A percentile compares a stretch with the other conserved stretches of the same genome.
phyloP scores from a whole-genome alignment of 2,797 vertebrate genomes.

The Siniperca undulata region DNA sequence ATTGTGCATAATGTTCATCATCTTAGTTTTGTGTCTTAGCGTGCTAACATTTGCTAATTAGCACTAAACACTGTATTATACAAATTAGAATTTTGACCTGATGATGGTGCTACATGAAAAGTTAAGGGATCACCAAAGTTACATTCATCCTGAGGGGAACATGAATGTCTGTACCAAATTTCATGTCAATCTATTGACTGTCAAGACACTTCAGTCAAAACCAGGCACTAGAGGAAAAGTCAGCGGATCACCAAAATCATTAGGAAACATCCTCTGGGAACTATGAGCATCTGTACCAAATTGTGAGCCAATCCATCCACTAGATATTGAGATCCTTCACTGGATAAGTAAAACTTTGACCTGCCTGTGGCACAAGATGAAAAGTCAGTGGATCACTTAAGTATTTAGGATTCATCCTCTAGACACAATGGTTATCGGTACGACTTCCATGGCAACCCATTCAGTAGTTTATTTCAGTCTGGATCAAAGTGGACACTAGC shows the following conservation, averaged over 20 bases:
- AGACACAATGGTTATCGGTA: background rate
- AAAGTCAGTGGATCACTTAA: background rate
- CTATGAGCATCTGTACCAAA: background rate
- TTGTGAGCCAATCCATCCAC: background rate
- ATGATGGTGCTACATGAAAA: background rate
- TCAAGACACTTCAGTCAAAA: background rate
- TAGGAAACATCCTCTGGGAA: background rate
- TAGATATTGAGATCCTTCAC: background rate
- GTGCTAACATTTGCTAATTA: constrained; percentile 8
- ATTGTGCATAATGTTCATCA: background rate
- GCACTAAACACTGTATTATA: background rate
- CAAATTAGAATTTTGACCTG: background rate
- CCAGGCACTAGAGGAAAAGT: background rate
- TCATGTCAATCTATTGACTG: background rate
- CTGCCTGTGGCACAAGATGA: background rate
- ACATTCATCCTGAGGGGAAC: background rate
- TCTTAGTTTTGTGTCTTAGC: background rate
- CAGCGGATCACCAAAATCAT: background rate
- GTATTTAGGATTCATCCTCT: background rate
- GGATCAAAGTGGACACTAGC: background rate
- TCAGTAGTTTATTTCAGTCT: background rate
- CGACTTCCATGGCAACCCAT: background rate
- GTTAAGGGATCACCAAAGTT: no score
- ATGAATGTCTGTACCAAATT: background rate
- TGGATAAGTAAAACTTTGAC: background rate